Evolutionary conservation across 2,888 invertebrate genomes (phyloP), one percentile per base, ranked within the genome.

Genomic region (Caenorhabditis sp.): DNA sequence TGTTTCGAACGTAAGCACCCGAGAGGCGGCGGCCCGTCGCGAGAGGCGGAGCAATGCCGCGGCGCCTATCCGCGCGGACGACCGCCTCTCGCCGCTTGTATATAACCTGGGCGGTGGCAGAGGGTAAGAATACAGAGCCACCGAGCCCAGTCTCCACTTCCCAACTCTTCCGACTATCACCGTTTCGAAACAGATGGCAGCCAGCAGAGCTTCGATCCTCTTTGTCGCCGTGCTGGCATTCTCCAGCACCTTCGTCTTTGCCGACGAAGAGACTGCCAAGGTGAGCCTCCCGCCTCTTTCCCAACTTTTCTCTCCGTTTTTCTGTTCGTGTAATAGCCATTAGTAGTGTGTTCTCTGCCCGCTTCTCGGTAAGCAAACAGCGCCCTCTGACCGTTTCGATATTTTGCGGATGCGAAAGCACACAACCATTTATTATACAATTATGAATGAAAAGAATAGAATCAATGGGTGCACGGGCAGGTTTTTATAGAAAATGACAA

Each of bases 191-290:
- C 52, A 59, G 45, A 72, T 73, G 73, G 73, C 73, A 66, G 61
- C 71, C 62, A 59, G 73, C 73, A 66, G 65, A 65, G 65, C 55
- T n/a, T 50, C 50, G 45, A 41, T 73, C 22, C 27, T 66, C 32
- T 30, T 73, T 41, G 37, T 73, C 58, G 73, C 73, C 73, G 50
- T 63, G 39, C 48, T 73, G 73, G 73, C 73, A n/a, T 45, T 73
- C 50, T 72, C 72, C 55, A 63, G 56, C 65, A 59, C 39, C 52
- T 61, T 56, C 45, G 74, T 53, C 65, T 59, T 53, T 39, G 73
- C 68, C 48, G 74, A 75, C 27, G 74, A 75, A 43, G 74, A 75
- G 52, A 62, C 74, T 37, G 55, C 68, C 32, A 75, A 75, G 74
- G 74, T 75, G 52, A 30, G 15, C 24, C 32, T 39, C 39, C 48